Conservation (phyloP, 2,797 vertebrate species). For the Ataeniobius toweri region DNA sequence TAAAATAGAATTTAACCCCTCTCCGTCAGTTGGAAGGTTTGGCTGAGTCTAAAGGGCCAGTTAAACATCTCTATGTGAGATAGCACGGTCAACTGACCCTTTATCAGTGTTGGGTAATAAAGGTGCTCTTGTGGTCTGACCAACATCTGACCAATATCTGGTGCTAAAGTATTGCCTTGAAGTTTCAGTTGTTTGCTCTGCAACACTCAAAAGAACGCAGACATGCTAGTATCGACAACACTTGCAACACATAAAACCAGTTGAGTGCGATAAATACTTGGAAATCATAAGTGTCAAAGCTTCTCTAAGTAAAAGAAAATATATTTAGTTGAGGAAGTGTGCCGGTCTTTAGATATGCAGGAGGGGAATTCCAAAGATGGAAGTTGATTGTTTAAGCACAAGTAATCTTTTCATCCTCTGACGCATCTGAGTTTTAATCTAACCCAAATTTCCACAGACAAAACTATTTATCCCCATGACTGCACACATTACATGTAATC, state of each 20-base stretch:
- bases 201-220: constrained; percentile 16
- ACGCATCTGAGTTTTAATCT: not conserved
- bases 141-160: constrained; percentile 52
- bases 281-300: not conserved
- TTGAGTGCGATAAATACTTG: not conserved
- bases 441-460: not conserved
- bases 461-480: not conserved
- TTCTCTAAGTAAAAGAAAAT: not conserved
- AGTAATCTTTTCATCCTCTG: not conserved
- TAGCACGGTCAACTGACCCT: constrained; percentile 28
- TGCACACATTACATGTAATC: not conserved
- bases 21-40: not conserved
- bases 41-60: not conserved
- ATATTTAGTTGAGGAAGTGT: not conserved
- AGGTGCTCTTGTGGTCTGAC: constrained; percentile 43
- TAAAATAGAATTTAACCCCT: not conserved
- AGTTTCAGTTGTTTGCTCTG: constrained; percentile 36
- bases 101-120: constrained; percentile 19
- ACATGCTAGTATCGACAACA: constrained; percentile 4
- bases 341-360: not conserved
- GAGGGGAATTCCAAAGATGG: not conserved
- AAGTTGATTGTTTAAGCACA: not conserved
- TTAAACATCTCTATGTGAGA: not conserved
- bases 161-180: constrained; percentile 14
- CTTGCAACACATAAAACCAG: not conserved